These are phyloP conservation scores for Aeoliscus strigatus DNA, from an alignment of 2,797 vertebrate genomes.

Conservation along the genomic window DNA sequence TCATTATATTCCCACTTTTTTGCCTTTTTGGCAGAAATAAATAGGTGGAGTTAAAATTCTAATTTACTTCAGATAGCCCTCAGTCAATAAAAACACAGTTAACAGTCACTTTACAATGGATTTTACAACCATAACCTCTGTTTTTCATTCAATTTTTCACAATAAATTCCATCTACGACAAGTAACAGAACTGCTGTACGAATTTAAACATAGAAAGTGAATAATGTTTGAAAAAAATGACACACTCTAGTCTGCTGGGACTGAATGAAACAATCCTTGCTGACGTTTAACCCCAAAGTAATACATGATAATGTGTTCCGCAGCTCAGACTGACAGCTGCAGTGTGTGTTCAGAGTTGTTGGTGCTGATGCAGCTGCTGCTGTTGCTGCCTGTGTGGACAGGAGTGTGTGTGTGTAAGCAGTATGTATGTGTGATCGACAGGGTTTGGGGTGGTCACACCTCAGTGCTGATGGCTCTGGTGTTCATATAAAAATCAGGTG, in stretches of 20 bases:
- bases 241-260: slow-evolving; percentile 3
- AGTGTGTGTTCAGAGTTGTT: slow-evolving; percentile 5
- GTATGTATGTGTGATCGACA: slow-evolving; percentile 3
- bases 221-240: slow-evolving; percentile 9
- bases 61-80: slow-evolving; percentile 45
- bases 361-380: slow-evolving; percentile 20
- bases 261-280: not conserved
- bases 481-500: slow-evolving; percentile 80
- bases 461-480: slow-evolving; percentile 90
- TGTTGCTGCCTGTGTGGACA: slow-evolving; percentile 26
- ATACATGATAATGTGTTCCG: slow-evolving; percentile 11
- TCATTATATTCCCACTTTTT: slow-evolving; percentile 1
- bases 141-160: slow-evolving; percentile 1
- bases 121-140: slow-evolving; percentile 7
- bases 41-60: slow-evolving; percentile 16
- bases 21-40: slow-evolving; percentile 11
- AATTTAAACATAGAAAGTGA: slow-evolving; percentile 10
- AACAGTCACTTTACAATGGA: slow-evolving; percentile 37
- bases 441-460: slow-evolving; percentile 71
- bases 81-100: slow-evolving; percentile 30
- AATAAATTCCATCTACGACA: slow-evolving; percentile 9
- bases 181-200: slow-evolving; percentile 12
- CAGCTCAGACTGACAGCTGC: slow-evolving; percentile 13
- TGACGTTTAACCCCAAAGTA: slow-evolving; percentile 3
- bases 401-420: not conserved